Percentiles rank a stretch among this genome's conserved stretches.
Conservation (phyloP, 2,113 vertebrate species). For the Megaleporinus macrocephalus region DNA sequence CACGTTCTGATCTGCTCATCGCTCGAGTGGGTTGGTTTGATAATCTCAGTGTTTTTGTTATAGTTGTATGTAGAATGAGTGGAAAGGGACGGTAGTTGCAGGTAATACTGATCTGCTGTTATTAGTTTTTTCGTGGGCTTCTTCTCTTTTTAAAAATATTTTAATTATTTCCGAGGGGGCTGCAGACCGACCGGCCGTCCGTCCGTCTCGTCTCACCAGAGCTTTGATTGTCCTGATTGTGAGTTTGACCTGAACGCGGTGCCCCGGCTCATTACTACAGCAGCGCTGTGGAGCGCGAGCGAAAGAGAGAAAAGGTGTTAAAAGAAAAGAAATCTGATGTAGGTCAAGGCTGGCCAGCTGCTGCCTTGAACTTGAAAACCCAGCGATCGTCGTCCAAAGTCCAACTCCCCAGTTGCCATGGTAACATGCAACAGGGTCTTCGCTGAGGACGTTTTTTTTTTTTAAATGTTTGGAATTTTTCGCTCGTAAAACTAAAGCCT, state of each 20-base stretch:
- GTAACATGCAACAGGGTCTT: conserved; percentile 22
- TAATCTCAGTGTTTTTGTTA: too few species aligned
- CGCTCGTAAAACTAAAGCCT: neutral
- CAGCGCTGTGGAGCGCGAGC: neutral
- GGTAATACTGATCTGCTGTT: too few species aligned
- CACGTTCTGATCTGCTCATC: too few species aligned
- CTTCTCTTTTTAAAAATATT: too few species aligned
- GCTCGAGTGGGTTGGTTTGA: too few species aligned
- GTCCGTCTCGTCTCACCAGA: too few species aligned
- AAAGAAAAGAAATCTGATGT: conserved; percentile 20
- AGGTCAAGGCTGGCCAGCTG: conserved; percentile 49
- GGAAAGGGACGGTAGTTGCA: too few species aligned
- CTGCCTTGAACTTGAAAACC: conserved; percentile 46
- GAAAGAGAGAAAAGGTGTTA: conserved; percentile 19
- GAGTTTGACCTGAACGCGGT: neutral
- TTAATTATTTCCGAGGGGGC: too few species aligned
- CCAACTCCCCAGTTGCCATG: conserved; percentile 34
- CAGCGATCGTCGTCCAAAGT: conserved; percentile 28
- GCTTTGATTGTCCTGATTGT: neutral
- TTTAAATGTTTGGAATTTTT: neutral
- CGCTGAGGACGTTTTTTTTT: conserved; percentile 7
- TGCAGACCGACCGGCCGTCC: too few species aligned
- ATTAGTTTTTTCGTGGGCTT: too few species aligned
- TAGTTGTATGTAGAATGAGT: too few species aligned
- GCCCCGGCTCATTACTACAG: too few species aligned